A percentile compares a stretch with the other conserved stretches of the same genome.
phyloP scores from a whole-genome alignment of 2,797 vertebrate genomes.

The Amniataba percoides region DNA sequence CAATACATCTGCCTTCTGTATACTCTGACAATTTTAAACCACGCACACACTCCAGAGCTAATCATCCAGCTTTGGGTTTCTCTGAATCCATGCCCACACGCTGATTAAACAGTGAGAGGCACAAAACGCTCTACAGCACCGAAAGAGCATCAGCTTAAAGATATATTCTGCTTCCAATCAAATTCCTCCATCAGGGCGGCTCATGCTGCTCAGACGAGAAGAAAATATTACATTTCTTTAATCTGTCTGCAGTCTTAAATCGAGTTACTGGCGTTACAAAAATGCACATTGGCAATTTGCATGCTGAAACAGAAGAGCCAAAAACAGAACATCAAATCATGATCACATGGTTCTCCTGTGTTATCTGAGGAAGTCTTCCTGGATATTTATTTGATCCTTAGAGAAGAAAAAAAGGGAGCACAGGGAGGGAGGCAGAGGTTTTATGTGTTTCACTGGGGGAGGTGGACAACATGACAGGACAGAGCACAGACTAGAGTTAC shows the following conservation, averaged over 20 bases:
- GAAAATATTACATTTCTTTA: constrained; percentile 66
- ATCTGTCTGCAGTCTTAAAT: constrained; percentile 68
- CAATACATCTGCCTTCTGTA: constrained; percentile 43
- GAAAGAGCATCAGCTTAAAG: constrained; percentile 58
- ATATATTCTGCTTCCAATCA: constrained; percentile 70
- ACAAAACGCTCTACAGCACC: constrained; percentile 51
- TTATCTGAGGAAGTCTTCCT: constrained; percentile 41
- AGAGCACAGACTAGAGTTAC: constrained; percentile 52
- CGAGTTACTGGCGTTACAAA: constrained; percentile 61
- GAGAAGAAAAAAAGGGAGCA: constrained; percentile 32
- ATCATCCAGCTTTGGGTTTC: constrained; percentile 69
- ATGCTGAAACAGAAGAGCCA: constrained; percentile 60
- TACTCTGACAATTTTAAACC: constrained; percentile 53
- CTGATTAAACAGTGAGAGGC: constrained; percentile 59
- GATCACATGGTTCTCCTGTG: constrained; percentile 46
- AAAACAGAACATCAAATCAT: constrained; percentile 65
- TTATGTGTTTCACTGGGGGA: constrained; percentile 59
- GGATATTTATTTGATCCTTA: constrained; percentile 60
- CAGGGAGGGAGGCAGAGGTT: constrained; percentile 31
- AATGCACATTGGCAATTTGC: constrained; percentile 58
- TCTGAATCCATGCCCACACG: constrained; percentile 64
- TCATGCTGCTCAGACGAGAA: constrained; percentile 47
- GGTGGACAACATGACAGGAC: constrained; percentile 46
- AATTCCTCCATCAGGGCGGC: constrained; percentile 58
- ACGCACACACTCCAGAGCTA: constrained; percentile 53